Base-by-base conservation (phyloP, 53 echinoderm and acorn worm species). In the Crossaster papposus region DNA sequence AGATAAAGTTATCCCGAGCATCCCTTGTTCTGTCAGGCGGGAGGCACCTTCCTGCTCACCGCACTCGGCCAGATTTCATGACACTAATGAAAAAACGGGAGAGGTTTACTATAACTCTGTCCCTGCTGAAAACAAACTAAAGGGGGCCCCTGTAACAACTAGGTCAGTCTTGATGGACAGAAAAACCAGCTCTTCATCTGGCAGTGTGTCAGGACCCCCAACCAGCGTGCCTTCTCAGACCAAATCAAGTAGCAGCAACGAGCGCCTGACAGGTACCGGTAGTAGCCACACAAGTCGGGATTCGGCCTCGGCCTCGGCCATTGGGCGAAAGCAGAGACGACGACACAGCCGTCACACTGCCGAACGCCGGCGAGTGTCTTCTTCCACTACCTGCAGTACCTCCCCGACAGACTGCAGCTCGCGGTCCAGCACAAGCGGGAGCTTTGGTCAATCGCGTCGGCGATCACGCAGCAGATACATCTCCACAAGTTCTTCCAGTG, bases 381-480 rank as follows among this genome's bases (percentile, higher is more conserved):
- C 94, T 22, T 90, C 94, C 4, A 92, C 94, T 2, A 94, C 92
- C 30, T 94, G 92, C 82, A 92, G 92, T 80, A 94, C 90, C 53
- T 90, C 94, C 73, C 92, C 94, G 70, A 94, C 94, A 13, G 94
- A 94, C 50, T 81, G 86, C 52, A 92, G 92, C 88, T 94, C 94
- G 10, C 91, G 92, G 63, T 92, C 92, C 51, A 91, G 80, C 64
- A 79, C 91, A 32, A 85, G 79, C 64, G 85, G 91, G 51, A 84
- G 84, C 71, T 84, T 70, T 78, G 84, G 91, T 1, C 78, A 79
- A 23, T 77, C 81, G 0, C 92, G 92, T 14, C 44, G 44, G 44
- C 77, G 94, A 51, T 78, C 90, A 38, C 90, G 90, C 15, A 81
- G 81, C 64, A 76, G 92, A n/a, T 92, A 86, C 13, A 86, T 92